Base-by-base conservation (phyloP, 1,140 invertebrate genomes). In the Drosophila saltans region DNA sequence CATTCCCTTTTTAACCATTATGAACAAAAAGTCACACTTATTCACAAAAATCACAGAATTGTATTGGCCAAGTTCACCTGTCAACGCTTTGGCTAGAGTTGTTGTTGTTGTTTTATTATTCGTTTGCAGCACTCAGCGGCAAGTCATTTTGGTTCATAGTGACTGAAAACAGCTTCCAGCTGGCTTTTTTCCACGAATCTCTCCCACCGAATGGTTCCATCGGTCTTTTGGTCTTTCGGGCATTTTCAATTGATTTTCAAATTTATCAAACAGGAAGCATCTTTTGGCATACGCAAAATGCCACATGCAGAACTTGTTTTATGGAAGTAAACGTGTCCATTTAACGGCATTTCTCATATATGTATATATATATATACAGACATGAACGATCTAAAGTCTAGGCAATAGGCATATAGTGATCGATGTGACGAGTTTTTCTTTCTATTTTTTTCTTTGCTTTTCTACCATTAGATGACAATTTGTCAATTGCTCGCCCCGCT, bases 261-360 rank as follows among this genome's bases (percentile, higher is more conserved):
- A 89, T 89, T 89, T 88, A 88, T 88, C 84, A 88, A 89, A 88
- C 84, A 88, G 84, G 83, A 88, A 88, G 84, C 84, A 89, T 88
- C 83, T 89, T 69, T 52, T 21, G 57, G 62, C 81, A 65, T 75
- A 77, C 71, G 71, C 74, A 73, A 63, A 52, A 52, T 52, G 45
- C 45, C 45, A 52, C 21, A 52, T 52, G 45, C 45, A 82, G 66
- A 86, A 86, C 82, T 76, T 43, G 82, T 81, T 69, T 52, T 52
- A 52, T 69, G 66, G 43, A 66, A 58, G 66, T 66, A 70, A 55
- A 40, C 78, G 72, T 77, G 76, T 71, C 65, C 80, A 83, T 89
- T 86, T 89, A 86, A 86, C 84, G 83, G 84, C 80, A 83, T 65
- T 83, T 77, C 45, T 62, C 43, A 45, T 24, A 48, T 8, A 21